Conservation (phyloP, 2,888 invertebrate genomes). For the Meta bourneti region DNA sequence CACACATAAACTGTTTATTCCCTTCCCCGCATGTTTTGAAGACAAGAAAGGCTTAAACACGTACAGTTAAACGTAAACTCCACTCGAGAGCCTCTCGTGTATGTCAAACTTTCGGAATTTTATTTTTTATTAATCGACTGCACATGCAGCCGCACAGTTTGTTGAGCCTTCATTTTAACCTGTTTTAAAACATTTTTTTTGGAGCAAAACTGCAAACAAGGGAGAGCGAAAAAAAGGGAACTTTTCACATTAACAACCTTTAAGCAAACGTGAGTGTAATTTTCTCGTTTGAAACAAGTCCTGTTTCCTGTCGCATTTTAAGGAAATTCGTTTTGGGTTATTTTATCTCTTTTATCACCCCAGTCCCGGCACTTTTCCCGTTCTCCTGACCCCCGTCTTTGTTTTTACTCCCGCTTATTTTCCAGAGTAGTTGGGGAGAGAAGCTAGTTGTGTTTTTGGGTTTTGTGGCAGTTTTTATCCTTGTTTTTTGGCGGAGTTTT, state of each 20-base stretch:
- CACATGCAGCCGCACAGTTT: not conserved
- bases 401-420: conserved; percentile 54
- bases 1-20: no score
- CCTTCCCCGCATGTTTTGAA: no score
- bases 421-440: conserved; percentile 31
- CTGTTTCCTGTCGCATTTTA: conserved; percentile 49
- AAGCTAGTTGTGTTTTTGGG: conserved; percentile 47
- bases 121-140: not conserved
- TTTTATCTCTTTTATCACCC: conserved; percentile 57
- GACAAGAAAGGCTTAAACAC: no score
- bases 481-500: conserved; percentile 44
- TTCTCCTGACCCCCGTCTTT: conserved; percentile 30
- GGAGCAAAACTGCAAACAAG: conserved; percentile 1
- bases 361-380: not conserved
- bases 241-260: conserved; percentile 58
- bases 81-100: not conserved
- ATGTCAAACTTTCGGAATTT: not conserved
- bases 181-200: conserved; percentile 33
- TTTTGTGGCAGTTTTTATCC: not conserved
- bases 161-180: conserved; percentile 51
- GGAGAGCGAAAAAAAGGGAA: conserved; percentile 9
- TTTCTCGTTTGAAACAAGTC: conserved; percentile 50
- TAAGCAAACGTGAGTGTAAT: conserved; percentile 54
- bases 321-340: conserved; percentile 56
- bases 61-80: not conserved